phyloP scores from a whole-genome alignment of 2,113 vertebrate species.

The Desmodus rotundus region DNA sequence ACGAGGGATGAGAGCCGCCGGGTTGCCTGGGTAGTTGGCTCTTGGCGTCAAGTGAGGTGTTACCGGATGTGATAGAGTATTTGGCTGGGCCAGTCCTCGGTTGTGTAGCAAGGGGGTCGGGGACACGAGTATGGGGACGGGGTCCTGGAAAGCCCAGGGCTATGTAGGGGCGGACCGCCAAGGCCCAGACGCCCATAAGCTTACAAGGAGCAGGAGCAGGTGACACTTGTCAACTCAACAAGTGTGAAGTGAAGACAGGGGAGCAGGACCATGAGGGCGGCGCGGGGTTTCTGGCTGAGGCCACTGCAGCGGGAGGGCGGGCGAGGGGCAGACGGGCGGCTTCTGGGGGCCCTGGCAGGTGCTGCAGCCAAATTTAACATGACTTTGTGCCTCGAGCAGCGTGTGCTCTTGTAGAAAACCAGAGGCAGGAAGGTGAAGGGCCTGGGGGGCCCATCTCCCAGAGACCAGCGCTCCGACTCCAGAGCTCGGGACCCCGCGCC shows the following conservation, averaged over 20 bases:
- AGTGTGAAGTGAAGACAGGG: background rate
- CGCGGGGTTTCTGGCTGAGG: background rate
- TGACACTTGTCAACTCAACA: background rate
- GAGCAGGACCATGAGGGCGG: background rate
- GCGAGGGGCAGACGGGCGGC: background rate
- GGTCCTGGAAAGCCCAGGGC: background rate
- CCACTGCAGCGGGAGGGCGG: too few relatives aligned
- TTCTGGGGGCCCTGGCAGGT: background rate
- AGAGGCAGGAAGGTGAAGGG: background rate
- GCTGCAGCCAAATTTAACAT: background rate
- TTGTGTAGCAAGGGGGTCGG: background rate
- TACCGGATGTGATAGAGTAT: background rate
- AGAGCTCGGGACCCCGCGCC: accelerated
- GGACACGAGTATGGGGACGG: background rate
- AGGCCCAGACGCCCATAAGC: background rate
- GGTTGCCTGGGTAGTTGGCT: accelerated
- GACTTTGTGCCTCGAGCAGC: too few relatives aligned
- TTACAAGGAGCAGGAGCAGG: background rate
- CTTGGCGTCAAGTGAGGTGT: background rate
- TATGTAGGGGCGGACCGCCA: background rate
- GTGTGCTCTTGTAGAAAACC: background rate
- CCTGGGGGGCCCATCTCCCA: too few relatives aligned
- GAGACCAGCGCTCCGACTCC: background rate
- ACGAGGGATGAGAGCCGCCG: background rate
- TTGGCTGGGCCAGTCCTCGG: background rate